Percentiles rank a stretch among this genome's conserved stretches.
These are phyloP conservation scores for Lytechinus variegatus DNA, from an alignment of 35 echinoderm and acorn worm genomes.

Conservation along the genomic window DNA sequence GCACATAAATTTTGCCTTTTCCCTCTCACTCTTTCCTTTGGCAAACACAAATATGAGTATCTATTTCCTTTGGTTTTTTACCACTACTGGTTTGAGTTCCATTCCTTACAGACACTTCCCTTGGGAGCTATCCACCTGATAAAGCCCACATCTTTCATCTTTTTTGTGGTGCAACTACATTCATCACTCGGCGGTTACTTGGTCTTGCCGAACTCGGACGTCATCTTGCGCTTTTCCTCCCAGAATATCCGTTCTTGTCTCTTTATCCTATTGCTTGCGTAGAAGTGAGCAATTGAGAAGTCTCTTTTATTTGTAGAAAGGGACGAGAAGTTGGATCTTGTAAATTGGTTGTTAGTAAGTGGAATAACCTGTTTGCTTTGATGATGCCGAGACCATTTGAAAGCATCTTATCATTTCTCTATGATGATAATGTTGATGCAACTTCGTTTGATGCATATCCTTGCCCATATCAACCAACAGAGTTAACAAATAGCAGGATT, in stretches of 20 bases:
- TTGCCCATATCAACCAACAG: constrained; percentile 16
- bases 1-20: background rate
- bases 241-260: background rate
- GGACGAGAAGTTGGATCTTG: background rate
- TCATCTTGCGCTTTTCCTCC: constrained; percentile 27
- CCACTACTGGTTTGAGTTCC: background rate
- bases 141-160: background rate
- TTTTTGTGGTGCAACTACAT: constrained; percentile 24
- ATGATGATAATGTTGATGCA: background rate
- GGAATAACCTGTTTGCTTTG: background rate
- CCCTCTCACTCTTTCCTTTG: background rate
- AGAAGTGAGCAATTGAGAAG: constrained; percentile 11
- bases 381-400: constrained; percentile 29
- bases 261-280: background rate
- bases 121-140: background rate
- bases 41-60: background rate
- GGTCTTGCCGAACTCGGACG: background rate
- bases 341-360: background rate
- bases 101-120: background rate
- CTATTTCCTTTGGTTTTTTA: background rate
- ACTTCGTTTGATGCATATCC: background rate
- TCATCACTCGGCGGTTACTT: constrained; percentile 14
- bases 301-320: background rate
- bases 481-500: background rate
- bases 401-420: constrained; percentile 29